A percentile compares a stretch with the other conserved stretches of the same genome.
Conservation (phyloP, 92 coral and sea anemone genomes). For the Porites evermanni region DNA sequence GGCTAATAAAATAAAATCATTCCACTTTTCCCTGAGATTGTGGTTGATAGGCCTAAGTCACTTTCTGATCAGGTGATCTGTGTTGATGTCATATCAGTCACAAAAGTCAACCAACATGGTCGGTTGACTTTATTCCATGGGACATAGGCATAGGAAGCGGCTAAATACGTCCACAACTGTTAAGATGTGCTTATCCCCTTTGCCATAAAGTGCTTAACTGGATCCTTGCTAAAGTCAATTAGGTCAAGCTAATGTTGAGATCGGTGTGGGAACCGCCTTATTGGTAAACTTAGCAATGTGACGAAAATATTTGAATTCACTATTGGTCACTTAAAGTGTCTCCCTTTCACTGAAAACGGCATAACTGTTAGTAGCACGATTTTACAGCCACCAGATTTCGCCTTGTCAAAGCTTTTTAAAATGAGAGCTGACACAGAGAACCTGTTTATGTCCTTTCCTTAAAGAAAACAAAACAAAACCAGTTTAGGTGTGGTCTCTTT, state of each 20-base stretch:
- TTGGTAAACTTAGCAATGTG: too few relatives aligned
- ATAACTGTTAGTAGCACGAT: neutral
- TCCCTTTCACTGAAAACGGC: neutral
- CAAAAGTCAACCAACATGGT: too few relatives aligned
- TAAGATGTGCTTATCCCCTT: constrained; percentile 9
- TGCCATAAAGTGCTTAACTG: constrained; percentile 6
- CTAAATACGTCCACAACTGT: constrained; percentile 26
- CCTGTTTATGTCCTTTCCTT: neutral
- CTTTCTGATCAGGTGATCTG: too few relatives aligned
- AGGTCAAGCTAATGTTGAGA: constrained; percentile 28
- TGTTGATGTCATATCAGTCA: too few relatives aligned
- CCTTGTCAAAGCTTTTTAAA: neutral
- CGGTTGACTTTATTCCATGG: neutral
- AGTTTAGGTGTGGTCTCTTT: constrained; percentile 27
- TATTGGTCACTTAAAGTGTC: neutral
- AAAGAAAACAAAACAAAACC: neutral
- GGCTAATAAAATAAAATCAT: too few relatives aligned
- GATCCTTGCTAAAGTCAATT: constrained; percentile 7
- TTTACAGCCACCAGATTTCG: neutral
- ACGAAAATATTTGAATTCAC: too few relatives aligned
- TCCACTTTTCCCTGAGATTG: too few relatives aligned
- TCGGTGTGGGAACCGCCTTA: too few relatives aligned
- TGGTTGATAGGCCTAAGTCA: too few relatives aligned
- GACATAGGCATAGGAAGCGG: constrained; percentile 15
- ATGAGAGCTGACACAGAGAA: neutral